Evolutionary conservation across 2,797 vertebrate genomes (phyloP).

Genomic region (Diceros bicornis): DNA sequence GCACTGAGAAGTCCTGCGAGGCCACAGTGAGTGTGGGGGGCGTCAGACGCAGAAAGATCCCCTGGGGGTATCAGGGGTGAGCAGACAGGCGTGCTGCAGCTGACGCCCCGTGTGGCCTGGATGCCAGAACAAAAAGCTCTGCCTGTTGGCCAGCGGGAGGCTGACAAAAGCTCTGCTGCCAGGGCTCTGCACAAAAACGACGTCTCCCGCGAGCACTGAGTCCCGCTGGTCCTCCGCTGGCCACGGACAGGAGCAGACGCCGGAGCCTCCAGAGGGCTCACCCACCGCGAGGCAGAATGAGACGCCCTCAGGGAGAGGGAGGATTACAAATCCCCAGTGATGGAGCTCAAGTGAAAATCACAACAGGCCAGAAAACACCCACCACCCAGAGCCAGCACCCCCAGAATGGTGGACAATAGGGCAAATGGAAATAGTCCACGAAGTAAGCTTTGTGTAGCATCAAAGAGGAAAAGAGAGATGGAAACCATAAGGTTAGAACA

Average conservation of each 20-base stretch:
- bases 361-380: background rate
- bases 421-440: fast-evolving
- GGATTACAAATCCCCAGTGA: too few species aligned
- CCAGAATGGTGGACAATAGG: fast-evolving
- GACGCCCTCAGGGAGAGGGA: background rate
- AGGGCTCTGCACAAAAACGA: background rate
- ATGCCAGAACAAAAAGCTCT: background rate
- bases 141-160: background rate
- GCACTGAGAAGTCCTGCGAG: background rate
- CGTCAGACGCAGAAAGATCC: background rate
- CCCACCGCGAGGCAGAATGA: background rate
- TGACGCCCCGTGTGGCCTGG: background rate
- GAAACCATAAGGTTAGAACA: background rate
- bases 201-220: background rate
- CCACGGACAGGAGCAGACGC: background rate
- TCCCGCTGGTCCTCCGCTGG: background rate
- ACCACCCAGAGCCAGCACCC: background rate
- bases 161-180: background rate
- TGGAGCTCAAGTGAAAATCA: background rate
- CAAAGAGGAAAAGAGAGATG: background rate
- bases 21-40: fast-evolving
- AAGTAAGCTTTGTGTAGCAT: background rate
- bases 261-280: too few species aligned
- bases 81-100: background rate
- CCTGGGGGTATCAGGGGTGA: background rate